A percentile compares a stretch with the other conserved stretches of the same genome.
Evolutionary conservation across 2,797 vertebrate genomes (phyloP).

Genomic region (Corythornis leucogaster): DNA sequence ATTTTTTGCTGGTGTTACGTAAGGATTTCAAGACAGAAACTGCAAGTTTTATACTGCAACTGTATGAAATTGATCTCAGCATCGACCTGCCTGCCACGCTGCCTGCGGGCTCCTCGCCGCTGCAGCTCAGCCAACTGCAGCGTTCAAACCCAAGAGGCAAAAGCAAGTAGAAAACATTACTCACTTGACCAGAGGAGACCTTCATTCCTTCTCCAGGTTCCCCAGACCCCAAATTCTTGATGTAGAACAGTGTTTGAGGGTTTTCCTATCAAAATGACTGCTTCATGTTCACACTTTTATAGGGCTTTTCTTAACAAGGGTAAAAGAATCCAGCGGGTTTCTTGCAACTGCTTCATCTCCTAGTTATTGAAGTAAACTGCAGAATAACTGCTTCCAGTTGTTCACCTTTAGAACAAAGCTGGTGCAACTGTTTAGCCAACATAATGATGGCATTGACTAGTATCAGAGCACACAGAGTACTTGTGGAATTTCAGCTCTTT

Average conservation of each 20-base stretch:
- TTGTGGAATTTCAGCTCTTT: not conserved
- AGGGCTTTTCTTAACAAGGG: not conserved
- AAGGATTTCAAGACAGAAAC: not conserved
- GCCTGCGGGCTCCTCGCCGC: not conserved
- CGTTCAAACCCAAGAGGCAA: not conserved
- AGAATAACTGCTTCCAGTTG: not conserved
- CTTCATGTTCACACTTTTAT: accelerated
- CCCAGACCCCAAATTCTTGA: not conserved
- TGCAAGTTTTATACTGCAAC: not conserved
- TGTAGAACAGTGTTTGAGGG: not conserved
- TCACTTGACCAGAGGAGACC: not conserved
- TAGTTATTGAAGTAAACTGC: not conserved
- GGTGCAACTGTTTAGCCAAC: not conserved
- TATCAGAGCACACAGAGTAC: not conserved
- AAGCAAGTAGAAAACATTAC: not conserved
- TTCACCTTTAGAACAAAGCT: not conserved
- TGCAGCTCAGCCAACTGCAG: not conserved
- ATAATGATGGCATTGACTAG: not conserved
- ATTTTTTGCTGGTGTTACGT: not conserved
- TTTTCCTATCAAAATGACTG: not conserved
- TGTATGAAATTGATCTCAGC: not conserved
- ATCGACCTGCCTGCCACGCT: not conserved
- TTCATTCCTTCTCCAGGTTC: not conserved
- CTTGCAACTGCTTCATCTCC: not conserved
- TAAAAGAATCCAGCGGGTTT: accelerated